Evolutionary conservation across 2,113 vertebrate genomes (phyloP), one percentile per base, ranked within the genome.

Genomic region (Vulpes lagopus): DNA sequence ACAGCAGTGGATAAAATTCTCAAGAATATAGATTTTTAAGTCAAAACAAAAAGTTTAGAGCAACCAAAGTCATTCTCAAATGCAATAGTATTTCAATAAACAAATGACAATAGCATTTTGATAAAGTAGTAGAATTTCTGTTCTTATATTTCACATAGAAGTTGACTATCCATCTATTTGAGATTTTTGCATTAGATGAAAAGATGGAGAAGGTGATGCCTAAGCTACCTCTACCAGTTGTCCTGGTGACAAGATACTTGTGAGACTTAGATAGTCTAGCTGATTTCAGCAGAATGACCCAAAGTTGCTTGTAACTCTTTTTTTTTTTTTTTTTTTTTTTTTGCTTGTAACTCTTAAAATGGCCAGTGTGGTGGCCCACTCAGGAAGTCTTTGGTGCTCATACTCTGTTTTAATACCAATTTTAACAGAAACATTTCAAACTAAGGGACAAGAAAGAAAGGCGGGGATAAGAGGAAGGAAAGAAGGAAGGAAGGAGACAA

Each of bases 351-450:
- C 7, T 92, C 23, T 79, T 64, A 73, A 73, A 74, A 6, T 16
- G 92, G 19, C 16, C 15, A 53, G 79, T n/a, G 11, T 0, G 20
- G 17, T 59, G 73, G 32, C 5, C 30, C 30, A 22, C 8, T 80
- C 10, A 86, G 80, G 69, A 32, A 67, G 49, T 32, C 69, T 17
- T 67, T 53, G 27, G 16, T 43, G 51, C 16, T 60, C 14, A 49
- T 8, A 25, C 11, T 38, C 27, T 30, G 3, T 30, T 92, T 92
- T 38, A 59, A 43, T 22, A 57, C 38, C 17, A 60, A 23, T 4
- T 38, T 79, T 88, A 92, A 89, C 11, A 80, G 59, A 91, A 11
- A 19, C 12, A 86, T 94, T 91, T 55, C 11, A 73, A 89, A 91
- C 51, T 25, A 67, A 62, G 49, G 7, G 4, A 43, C 57, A 89